These are phyloP conservation scores for Theristicus caerulescens DNA, from an alignment of 2,113 vertebrate species.

Conservation along the genomic window DNA sequence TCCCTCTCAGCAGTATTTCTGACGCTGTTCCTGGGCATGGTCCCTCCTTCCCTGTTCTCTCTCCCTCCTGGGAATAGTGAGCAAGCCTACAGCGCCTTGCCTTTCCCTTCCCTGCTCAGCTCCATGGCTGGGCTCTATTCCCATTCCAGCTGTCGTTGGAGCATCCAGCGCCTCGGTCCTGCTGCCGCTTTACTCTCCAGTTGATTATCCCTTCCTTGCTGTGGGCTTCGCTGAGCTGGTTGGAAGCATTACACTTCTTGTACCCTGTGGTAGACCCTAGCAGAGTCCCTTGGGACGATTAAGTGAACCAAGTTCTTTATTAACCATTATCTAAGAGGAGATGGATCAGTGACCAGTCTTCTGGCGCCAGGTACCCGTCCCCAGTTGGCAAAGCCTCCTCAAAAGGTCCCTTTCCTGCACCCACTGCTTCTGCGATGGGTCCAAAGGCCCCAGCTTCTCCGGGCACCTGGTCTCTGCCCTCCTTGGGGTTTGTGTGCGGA, in stretches of 20 bases:
- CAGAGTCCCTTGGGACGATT: too few relatives aligned
- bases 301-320: not conserved
- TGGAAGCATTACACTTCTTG: not conserved
- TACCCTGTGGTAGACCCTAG: not conserved
- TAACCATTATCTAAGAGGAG: not conserved
- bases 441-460: not conserved
- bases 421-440: not conserved
- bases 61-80: not conserved
- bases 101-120: not conserved
- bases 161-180: fast-evolving
- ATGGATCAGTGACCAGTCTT: not conserved
- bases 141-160: fast-evolving
- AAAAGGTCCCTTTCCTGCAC: not conserved
- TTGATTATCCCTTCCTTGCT: not conserved
- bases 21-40: not conserved
- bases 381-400: not conserved
- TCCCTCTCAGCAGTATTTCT: not conserved
- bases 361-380: not conserved
- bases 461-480: not conserved
- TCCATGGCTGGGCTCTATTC: not conserved
- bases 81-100: not conserved
- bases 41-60: not conserved
- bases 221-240: too few relatives aligned
- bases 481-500: not conserved
- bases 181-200: not conserved